phyloP scores from a whole-genome alignment of 2,888 invertebrate genomes.

The Acanthosepion pharaonis region DNA sequence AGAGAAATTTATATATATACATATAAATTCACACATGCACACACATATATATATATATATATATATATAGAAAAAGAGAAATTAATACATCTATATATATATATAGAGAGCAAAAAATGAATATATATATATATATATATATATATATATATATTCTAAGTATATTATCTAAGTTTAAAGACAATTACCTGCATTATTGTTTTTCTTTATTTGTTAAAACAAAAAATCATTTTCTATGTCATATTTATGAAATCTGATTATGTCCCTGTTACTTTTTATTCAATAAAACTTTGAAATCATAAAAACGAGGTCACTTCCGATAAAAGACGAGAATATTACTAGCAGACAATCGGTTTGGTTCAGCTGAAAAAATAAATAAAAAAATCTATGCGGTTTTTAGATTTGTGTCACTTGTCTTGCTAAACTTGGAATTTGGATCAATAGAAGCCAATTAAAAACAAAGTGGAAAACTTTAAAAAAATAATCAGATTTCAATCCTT shows the following conservation, averaged over 20 bases:
- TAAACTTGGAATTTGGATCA: background rate
- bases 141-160: background rate
- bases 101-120: too few relatives aligned
- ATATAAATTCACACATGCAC: too few relatives aligned
- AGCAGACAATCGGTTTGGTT: background rate
- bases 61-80: too few relatives aligned
- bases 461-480: background rate
- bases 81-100: too few relatives aligned
- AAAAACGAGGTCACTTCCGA: background rate
- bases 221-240: background rate
- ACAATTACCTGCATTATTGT: background rate
- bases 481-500: background rate
- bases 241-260: background rate
- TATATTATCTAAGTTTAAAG: background rate
- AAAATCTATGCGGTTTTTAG: background rate
- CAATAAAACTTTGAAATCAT: background rate
- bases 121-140: too few relatives aligned
- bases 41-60: too few relatives aligned
- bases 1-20: too few relatives aligned
- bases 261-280: background rate
- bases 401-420: background rate
- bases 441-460: background rate
- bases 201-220: background rate
- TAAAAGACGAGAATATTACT: background rate
- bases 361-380: background rate